phyloP scores from a whole-genome alignment of 2,888 invertebrate species.

The Epicampocera succincta region DNA sequence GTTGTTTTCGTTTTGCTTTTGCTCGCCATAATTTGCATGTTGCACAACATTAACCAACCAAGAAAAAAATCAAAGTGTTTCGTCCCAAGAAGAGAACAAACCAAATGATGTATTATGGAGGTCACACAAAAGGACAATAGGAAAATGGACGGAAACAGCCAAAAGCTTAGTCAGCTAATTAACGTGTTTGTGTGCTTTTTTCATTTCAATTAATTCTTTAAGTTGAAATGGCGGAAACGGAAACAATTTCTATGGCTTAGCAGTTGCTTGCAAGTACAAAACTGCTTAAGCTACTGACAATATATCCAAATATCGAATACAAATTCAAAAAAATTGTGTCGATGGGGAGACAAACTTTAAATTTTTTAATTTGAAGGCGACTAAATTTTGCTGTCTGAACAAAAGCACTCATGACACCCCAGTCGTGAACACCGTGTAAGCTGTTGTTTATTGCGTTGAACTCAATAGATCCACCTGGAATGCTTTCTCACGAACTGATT shows the following conservation, averaged over 20 bases:
- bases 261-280: conserved; percentile 15
- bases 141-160: background rate
- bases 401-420: too few relatives aligned
- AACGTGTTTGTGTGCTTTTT: background rate
- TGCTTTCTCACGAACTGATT: too few relatives aligned
- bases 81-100: background rate
- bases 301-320: too few relatives aligned
- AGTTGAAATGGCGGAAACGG: conserved; percentile 56
- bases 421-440: too few relatives aligned
- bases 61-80: background rate
- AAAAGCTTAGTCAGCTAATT: conserved; percentile 50
- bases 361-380: too few relatives aligned
- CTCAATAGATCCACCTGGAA: too few relatives aligned
- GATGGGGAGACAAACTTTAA: too few relatives aligned
- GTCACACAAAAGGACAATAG: background rate
- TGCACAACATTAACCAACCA: conserved; percentile 42
- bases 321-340: too few relatives aligned
- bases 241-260: conserved; percentile 50
- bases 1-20: background rate
- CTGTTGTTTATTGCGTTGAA: too few relatives aligned
- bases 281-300: too few relatives aligned
- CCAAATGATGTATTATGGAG: background rate
- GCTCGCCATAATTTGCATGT: conserved; percentile 63
- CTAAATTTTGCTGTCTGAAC: too few relatives aligned
- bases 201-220: conserved; percentile 9